Evolutionary conservation across 1,140 invertebrate species (phyloP), one percentile per base, ranked within the genome.

Genomic region (Plectrocnemia conspersa): DNA sequence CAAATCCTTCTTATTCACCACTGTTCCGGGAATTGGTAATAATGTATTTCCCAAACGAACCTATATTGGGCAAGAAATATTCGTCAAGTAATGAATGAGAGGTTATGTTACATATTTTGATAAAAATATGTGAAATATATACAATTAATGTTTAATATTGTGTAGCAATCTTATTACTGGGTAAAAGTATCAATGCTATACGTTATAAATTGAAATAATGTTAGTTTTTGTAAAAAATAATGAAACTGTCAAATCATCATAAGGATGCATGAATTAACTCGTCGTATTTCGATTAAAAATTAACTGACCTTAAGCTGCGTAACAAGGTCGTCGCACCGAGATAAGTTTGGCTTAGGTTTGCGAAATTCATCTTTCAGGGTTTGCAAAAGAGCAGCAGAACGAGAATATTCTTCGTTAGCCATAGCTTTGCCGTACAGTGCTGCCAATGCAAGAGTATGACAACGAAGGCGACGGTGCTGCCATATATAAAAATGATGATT

Each of bases 1-100:
- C 23, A 97, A 72, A 75, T 97, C 92, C 67, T 93, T 85, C 72
- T 90, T 85, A 42, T 85, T 82, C 25, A 88, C 88, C 46, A 79
- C 76, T 22, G 77, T 77, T 64, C 89, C 88, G 59, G 86, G 84
- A 53, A 88, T 93, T 21, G 93, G 93, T 24, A 97, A 72, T 72
- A 93, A 96, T 49, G 84, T 50, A 67, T 86, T 83, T 0, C 91
- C 94, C 23, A 96, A 74, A 4, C 83, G 86, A 61, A 95, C 75
- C 91, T 93, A 66, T 60, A 76, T 75, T 63, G 64, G 47, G 55
- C 68, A 67, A 62, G 52, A 61, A 57, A 55, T 45, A 47, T 42
- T 41, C 13, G 22, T 40, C 2, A 2, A 16, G 32, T 29, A 33
- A 33, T 2, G 9, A 33, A 33, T 33, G 32, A 33, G 9, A n/a